Conservation (phyloP, 2,113 vertebrate species). For the Myotis brandtii region DNA sequence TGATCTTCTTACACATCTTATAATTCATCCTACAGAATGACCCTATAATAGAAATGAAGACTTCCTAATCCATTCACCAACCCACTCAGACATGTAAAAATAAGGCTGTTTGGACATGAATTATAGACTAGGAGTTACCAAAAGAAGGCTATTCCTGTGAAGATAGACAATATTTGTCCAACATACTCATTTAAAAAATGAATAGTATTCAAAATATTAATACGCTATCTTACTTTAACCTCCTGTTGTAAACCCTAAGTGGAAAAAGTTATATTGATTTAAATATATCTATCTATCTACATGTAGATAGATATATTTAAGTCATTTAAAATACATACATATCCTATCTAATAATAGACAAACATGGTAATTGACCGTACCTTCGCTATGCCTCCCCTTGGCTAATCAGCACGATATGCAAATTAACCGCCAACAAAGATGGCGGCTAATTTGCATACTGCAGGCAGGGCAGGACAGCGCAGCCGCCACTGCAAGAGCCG, state of each 20-base stretch:
- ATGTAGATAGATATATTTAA: not conserved
- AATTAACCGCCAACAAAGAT: too few relatives aligned
- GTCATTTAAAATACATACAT: not conserved
- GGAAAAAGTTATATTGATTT: not conserved
- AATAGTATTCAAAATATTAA: not conserved
- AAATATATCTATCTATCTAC: not conserved
- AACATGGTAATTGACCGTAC: too few relatives aligned
- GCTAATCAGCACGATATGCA: too few relatives aligned
- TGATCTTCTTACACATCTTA: not conserved
- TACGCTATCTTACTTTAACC: not conserved
- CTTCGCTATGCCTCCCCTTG: too few relatives aligned
- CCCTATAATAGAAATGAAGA: not conserved
- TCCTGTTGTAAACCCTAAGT: not conserved
- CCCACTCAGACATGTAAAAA: not conserved
- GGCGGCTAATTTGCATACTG: too few relatives aligned
- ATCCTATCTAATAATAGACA: too few relatives aligned
- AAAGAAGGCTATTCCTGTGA: not conserved
- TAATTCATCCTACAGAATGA: not conserved
- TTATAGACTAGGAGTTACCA: not conserved
- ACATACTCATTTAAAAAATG: not conserved
- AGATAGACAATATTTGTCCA: not conserved
- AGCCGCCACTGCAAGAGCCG: too few relatives aligned
- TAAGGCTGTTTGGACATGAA: not conserved
- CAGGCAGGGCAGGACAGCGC: too few relatives aligned
- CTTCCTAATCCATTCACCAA: rapidly evolving